Evolutionary conservation across 1,140 invertebrate species (phyloP), one percentile per base, ranked within the genome.

Genomic region (Phthorimaea operculella): DNA sequence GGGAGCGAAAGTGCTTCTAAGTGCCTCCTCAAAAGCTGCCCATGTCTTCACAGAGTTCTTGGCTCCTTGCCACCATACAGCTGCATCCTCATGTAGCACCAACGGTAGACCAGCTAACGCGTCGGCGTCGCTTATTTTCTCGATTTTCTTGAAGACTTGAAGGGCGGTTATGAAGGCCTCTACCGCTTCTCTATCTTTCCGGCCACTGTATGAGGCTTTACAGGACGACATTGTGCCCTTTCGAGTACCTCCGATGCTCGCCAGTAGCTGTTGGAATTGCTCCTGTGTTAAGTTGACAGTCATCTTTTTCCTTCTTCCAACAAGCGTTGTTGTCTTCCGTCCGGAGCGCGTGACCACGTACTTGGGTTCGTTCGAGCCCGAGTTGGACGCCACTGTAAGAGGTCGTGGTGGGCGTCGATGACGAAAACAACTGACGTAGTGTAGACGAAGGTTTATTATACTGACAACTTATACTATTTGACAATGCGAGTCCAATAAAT

Each of bases 191-290:
- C 14, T 15, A 18, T 49, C 47, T 16, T 18, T 15, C 10, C 47
- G 47, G 16, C 47, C 47, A 15, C 17, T 18, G 47, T 49, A 49
- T 16, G 47, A 16, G 17, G 47, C 47, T 16, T 12, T 49, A 16
- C 47, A 49, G 9, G 47, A 14, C n/a, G 47, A 10, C n/a, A 49
- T 16, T 10, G n/a, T 49, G 16, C 47, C 47, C 17, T 16, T 18
- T 18, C 17, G n/a, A 18, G 1, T 15, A 14, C 10, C 16, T 16
- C 17, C 17, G 10, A 49, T 18, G 14, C 14, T 16, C 10, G 47
- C n/a, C n/a, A 49, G 47, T 14, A 49, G n/a, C 16, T 49, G 47
- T 10, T 18, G 47, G 16, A 49, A 49, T 49, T 49, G 47, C 2
- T 49, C 47, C 17, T 49, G 14, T 49, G 47, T 16, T 3, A 49